A percentile compares a stretch with the other conserved stretches of the same genome.
phyloP scores from a whole-genome alignment of 2,113 vertebrate species.

The Meleagris gallopavo region DNA sequence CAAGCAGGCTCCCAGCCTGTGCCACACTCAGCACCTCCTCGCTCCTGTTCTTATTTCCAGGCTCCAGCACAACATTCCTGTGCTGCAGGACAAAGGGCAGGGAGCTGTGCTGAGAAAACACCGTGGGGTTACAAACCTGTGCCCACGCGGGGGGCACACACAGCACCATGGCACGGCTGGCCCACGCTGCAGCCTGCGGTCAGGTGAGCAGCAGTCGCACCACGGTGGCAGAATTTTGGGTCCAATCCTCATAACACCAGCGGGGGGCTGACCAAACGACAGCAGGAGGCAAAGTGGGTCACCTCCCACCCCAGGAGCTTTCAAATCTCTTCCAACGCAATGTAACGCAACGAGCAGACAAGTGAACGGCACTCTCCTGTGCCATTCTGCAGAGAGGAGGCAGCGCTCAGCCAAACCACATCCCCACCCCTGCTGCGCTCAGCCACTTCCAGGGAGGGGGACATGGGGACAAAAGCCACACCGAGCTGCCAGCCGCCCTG shows the following conservation, averaged over 20 bases:
- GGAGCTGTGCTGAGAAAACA: background rate
- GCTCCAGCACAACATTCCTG: accelerated
- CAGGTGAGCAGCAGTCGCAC: background rate
- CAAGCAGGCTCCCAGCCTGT: background rate
- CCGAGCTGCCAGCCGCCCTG: background rate
- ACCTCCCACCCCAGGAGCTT: background rate
- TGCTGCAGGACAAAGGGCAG: background rate
- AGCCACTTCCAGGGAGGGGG: background rate
- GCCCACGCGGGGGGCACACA: background rate
- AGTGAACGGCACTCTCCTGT: background rate
- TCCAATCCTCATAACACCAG: accelerated
- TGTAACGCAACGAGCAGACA: accelerated
- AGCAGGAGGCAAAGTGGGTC: background rate
- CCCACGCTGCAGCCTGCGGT: background rate
- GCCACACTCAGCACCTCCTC: background rate
- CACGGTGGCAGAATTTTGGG: too few relatives aligned
- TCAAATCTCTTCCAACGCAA: background rate
- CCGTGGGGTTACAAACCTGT: background rate
- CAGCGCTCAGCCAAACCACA: accelerated
- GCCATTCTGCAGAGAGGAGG: background rate
- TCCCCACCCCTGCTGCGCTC: background rate
- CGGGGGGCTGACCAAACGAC: background rate
- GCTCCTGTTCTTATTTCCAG: background rate
- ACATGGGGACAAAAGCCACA: background rate
- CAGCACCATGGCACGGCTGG: background rate